Base-by-base conservation (phyloP, 2,888 invertebrate genomes). In the Actias luna region DNA sequence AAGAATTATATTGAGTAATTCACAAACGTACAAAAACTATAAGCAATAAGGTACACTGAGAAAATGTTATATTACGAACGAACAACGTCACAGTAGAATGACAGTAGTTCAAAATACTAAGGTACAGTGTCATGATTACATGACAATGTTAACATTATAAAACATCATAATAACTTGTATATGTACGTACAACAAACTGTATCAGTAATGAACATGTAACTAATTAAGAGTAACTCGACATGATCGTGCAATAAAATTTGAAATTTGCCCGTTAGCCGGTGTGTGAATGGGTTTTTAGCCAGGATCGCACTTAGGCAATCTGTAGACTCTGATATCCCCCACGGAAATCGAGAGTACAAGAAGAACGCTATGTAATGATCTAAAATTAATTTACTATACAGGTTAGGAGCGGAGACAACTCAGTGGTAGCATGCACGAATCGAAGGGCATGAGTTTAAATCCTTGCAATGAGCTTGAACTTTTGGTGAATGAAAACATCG, bases 211-310 rank as follows among this genome's bases (percentile, higher is more conserved):
- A 82, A 73, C 77, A 71, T 70, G 69, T 70, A 79, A 80, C 80
- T 80, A 82, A 83, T 82, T 83, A 82, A 80, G 78, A 70, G 68
- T 71, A 82, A 77, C 80, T 77, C 75, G 76, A 74, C 70, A 82
- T 82, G 82, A 83, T 78, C 75, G 76, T 77, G 77, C 70, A 78
- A 78, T 81, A 78, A 79, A 84, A 79, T 80, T 79, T 71, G 79
- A 75, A 83, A 82, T 79, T 80, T 79, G 73, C 72, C 74, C 73
- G 75, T 63, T 42, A 31, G 72, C 75, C 74, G 74, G 72, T 71
- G 70, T 75, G 69, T 67, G 66, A 65, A 65, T 65, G 65, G 59
- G 52, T 39, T 55, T 39, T 59, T 29, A 39, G 22, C 18, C 39
- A 16, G 63, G 63, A 4, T 14, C 29, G 59, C 5, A 63, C 27